Conservation (phyloP, 2,113 vertebrate genomes). For the Strix uralensis region DNA sequence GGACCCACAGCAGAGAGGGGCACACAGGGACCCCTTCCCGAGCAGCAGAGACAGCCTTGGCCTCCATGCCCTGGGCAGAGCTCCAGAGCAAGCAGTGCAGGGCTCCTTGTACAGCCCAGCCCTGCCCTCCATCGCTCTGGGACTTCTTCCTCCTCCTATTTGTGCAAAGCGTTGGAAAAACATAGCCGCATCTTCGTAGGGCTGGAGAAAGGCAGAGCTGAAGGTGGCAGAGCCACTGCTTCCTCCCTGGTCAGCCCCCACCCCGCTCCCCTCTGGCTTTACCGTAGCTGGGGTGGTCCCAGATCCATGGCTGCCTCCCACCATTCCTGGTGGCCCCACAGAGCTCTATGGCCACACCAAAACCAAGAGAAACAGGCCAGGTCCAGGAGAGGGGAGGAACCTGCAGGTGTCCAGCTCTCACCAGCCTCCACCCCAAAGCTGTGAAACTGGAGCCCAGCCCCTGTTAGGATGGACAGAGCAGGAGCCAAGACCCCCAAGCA, state of each 20-base stretch:
- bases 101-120: neutral
- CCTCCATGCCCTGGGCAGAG: neutral
- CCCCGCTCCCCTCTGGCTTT: neutral
- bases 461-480: neutral
- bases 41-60: fast-evolving
- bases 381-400: fast-evolving
- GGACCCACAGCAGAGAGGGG: fast-evolving
- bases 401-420: neutral
- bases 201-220: neutral
- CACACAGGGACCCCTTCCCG: neutral
- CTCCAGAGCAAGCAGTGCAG: conserved; percentile 43
- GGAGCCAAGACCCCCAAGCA: neutral
- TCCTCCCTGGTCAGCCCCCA: neutral
- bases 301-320: neutral
- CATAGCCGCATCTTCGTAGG: neutral
- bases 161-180: conserved; percentile 36
- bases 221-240: neutral
- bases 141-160: conserved; percentile 59
- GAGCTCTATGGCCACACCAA: fast-evolving
- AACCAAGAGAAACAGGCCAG: neutral
- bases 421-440: neutral
- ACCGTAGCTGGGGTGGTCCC: fast-evolving
- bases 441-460: neutral
- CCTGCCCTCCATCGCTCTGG: conserved; percentile 45
- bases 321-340: neutral